Evolutionary conservation across 2,113 vertebrate species (phyloP).

Genomic region (Pollimyrus isidori): DNA sequence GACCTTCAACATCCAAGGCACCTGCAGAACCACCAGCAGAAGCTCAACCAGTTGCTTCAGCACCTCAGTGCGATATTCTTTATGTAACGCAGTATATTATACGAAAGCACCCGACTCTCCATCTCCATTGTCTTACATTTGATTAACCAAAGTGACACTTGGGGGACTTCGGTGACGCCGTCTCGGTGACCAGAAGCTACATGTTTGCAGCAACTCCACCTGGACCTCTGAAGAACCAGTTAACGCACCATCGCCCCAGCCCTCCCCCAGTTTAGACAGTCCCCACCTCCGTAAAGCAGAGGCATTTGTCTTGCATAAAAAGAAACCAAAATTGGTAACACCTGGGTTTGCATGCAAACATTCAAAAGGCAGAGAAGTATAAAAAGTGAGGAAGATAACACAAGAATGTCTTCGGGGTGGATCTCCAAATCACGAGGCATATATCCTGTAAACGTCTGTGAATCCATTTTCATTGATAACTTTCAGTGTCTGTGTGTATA

Average conservation of each 20-base stretch:
- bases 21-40: too few species aligned
- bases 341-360: background rate
- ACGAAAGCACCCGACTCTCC: constrained; percentile 46
- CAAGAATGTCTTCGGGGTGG: background rate
- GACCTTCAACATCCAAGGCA: too few species aligned
- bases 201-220: background rate
- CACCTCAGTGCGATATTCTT: too few species aligned
- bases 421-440: background rate
- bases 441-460: background rate
- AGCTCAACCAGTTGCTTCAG: too few species aligned
- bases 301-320: background rate
- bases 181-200: constrained; percentile 22
- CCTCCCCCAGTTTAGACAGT: background rate
- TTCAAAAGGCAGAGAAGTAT: background rate
- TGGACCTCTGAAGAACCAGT: background rate
- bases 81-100: background rate
- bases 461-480: background rate
- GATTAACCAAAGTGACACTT: constrained; percentile 68
- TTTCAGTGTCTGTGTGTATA: background rate
- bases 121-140: constrained; percentile 53
- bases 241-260: background rate
- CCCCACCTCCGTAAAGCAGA: background rate
- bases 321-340: background rate
- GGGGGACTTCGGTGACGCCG: constrained; percentile 60
- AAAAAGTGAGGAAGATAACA: background rate